Conservation (phyloP, 1,140 invertebrate genomes). For the Halesus radiatus region DNA sequence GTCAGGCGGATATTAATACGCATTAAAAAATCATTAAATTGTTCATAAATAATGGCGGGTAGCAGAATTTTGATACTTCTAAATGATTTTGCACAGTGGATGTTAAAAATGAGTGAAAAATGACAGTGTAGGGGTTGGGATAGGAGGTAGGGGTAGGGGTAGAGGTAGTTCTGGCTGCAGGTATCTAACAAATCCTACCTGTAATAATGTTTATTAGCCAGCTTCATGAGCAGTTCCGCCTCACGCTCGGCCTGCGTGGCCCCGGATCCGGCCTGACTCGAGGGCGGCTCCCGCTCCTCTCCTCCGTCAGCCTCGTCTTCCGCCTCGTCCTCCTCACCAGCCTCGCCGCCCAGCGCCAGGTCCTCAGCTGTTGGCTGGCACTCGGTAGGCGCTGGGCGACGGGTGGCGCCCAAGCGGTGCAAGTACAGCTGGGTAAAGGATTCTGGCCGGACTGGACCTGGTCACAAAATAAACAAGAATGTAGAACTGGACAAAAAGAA, state of each 20-base stretch:
- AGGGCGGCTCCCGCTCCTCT: slow-evolving; percentile 8
- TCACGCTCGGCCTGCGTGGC: slow-evolving; percentile 36
- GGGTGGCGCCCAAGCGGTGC: neutral
- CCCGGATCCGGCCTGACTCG: neutral
- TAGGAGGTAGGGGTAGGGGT: too few relatives aligned
- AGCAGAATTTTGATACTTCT: too few relatives aligned
- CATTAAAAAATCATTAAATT: too few relatives aligned
- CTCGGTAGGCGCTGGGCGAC: slow-evolving; percentile 39
- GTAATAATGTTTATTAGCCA: slow-evolving; percentile 55
- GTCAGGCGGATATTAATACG: too few relatives aligned
- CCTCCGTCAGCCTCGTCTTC: neutral
- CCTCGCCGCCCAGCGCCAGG: slow-evolving; percentile 4
- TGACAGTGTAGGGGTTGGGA: too few relatives aligned
- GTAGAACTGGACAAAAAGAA: too few relatives aligned
- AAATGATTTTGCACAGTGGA: too few relatives aligned
- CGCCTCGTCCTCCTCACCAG: slow-evolving; percentile 14
- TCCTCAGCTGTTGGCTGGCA: slow-evolving; percentile 50
- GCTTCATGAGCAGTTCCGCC: slow-evolving; percentile 49
- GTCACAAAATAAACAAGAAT: neutral
- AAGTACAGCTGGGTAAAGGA: slow-evolving; percentile 52
- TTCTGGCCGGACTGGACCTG: slow-evolving; percentile 54
- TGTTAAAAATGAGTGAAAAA: too few relatives aligned
- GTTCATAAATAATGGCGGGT: too few relatives aligned
- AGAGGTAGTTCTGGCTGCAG: too few relatives aligned
- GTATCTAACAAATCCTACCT: slow-evolving; percentile 37